Conservation (phyloP, 2,797 vertebrate genomes). For the Cheirogaleus major region DNA sequence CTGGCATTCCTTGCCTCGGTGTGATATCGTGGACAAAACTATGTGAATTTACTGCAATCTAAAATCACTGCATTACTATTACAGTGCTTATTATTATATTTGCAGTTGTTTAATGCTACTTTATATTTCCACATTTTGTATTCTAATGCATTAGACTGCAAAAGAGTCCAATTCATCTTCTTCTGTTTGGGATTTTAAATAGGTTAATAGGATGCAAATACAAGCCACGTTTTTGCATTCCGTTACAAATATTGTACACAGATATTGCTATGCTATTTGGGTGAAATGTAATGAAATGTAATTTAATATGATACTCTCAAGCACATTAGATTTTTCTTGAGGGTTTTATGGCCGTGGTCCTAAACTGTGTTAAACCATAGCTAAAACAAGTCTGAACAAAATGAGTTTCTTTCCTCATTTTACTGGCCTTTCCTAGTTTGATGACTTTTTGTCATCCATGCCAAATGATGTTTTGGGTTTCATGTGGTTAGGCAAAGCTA, state of each 20-base stretch:
- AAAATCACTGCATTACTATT: conserved; percentile 37
- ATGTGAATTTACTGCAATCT: conserved; percentile 7
- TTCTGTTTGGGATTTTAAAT: conserved; percentile 72
- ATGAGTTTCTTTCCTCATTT: conserved; percentile 64
- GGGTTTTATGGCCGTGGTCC: background rate
- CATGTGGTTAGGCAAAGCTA: conserved; percentile 27
- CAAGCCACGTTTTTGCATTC: conserved; percentile 41
- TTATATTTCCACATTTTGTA: conserved; percentile 58
- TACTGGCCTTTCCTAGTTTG: conserved; percentile 48
- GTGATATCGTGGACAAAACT: background rate
- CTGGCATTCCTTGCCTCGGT: background rate
- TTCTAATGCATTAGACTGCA: conserved; percentile 58
- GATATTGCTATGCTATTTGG: conserved; percentile 58
- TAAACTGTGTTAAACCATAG: conserved; percentile 59
- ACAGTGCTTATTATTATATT: conserved; percentile 47
- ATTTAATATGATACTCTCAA: conserved; percentile 79
- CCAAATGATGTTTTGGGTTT: conserved; percentile 60
- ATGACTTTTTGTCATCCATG: conserved; percentile 55
- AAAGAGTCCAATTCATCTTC: conserved; percentile 67
- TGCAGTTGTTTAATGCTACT: conserved; percentile 54
- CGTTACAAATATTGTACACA: conserved; percentile 49
- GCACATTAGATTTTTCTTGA: conserved; percentile 61
- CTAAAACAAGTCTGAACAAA: conserved; percentile 64
- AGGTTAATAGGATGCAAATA: conserved; percentile 75
- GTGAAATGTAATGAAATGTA: conserved; percentile 71